These are phyloP conservation scores for Sylvia atricapilla DNA, from an alignment of 2,113 vertebrate species.

Conservation along the genomic window DNA sequence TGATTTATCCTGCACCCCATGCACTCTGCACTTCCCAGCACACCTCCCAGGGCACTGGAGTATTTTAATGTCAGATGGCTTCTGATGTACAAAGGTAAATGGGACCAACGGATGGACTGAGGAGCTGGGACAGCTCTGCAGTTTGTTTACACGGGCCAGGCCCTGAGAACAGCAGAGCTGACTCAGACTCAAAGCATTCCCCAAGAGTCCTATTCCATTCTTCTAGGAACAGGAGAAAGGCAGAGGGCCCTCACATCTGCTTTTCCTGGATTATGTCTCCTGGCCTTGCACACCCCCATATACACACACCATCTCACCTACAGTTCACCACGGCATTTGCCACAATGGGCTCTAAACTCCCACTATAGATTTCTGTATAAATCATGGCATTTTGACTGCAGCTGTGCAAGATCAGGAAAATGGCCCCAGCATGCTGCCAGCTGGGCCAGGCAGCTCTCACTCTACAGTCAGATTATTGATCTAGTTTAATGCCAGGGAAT, in stretches of 20 bases:
- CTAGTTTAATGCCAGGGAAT: neutral
- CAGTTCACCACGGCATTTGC: neutral
- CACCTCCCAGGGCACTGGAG: neutral
- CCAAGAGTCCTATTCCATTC: neutral
- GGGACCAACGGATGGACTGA: accelerated
- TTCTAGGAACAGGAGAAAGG: neutral
- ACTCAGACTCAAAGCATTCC: neutral
- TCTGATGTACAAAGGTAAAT: neutral
- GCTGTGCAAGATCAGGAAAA: neutral
- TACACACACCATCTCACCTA: neutral
- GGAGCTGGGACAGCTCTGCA: neutral
- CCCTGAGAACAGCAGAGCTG: neutral
- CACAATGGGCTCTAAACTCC: neutral
- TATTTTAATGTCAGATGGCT: neutral
- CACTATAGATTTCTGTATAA: neutral
- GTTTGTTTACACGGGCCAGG: neutral
- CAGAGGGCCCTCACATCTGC: neutral
- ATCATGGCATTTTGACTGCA: neutral
- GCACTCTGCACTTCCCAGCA: neutral
- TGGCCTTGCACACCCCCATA: neutral
- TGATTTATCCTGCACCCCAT: neutral
- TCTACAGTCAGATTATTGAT: neutral
- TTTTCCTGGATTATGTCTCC: neutral
- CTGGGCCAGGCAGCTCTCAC: neutral
- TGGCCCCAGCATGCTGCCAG: neutral